These are phyloP conservation scores for Loris lydekkerianus DNA, from an alignment of 2,797 vertebrate genomes.

Conservation along the genomic window DNA sequence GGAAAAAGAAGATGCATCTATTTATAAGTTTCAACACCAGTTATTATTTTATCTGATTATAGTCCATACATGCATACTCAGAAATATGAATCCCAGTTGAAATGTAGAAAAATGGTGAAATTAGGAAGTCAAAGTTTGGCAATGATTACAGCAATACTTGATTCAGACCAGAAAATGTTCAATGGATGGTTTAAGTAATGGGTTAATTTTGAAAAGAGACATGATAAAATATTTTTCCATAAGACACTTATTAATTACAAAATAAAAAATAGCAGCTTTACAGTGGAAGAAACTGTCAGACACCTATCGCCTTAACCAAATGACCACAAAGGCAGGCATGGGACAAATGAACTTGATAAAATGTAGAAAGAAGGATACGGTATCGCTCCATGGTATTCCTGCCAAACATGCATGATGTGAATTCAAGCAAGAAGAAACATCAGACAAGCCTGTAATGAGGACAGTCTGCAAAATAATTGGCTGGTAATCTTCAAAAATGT, in stretches of 20 bases:
- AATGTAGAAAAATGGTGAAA: neutral
- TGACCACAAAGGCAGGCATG: neutral
- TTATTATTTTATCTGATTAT: slow-evolving; percentile 5
- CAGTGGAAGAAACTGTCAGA: neutral
- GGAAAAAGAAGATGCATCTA: neutral
- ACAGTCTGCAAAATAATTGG: neutral
- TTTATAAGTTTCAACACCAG: neutral
- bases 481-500: neutral
- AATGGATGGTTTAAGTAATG: neutral
- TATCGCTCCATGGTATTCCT: neutral
- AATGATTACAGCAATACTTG: neutral
- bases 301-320: neutral
- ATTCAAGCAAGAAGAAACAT: neutral
- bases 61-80: neutral
- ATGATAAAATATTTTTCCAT: neutral
- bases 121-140: neutral
- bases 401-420: neutral
- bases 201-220: neutral
- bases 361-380: neutral
- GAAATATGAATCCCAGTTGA: neutral
- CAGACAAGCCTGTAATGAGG: neutral
- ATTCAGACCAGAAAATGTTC: neutral
- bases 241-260: neutral
- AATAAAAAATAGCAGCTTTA: neutral
- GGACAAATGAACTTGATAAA: neutral